A percentile compares a stretch with the other conserved stretches of the same genome.
phyloP scores from a whole-genome alignment of 2,797 vertebrate species.

The Phoebastria nigripes region DNA sequence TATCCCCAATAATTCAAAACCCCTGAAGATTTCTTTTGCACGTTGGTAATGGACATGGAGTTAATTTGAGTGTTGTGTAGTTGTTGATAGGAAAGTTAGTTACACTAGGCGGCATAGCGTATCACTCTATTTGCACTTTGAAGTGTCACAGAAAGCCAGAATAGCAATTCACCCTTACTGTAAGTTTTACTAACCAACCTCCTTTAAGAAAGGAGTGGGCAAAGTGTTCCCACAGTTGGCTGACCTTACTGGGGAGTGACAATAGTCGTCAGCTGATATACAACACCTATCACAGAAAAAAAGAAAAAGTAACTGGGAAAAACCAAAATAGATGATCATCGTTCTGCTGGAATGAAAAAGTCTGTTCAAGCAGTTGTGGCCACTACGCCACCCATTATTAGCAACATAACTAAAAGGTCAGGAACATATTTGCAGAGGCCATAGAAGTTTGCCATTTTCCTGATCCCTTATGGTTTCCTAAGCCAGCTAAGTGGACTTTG shows the following conservation, averaged over 20 bases:
- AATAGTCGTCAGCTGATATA: background rate
- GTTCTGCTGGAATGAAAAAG: background rate
- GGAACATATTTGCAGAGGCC: background rate
- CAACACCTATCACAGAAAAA: background rate
- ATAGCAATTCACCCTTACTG: background rate
- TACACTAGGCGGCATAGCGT: background rate
- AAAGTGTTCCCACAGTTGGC: background rate
- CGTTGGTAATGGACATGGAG: background rate
- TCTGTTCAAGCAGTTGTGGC: background rate
- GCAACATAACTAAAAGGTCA: background rate
- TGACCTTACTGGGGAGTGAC: background rate
- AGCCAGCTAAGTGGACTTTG: background rate
- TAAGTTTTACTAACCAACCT: background rate
- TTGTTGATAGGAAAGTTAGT: background rate
- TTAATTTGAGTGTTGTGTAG: background rate
- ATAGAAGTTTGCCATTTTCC: background rate
- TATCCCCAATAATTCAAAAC: background rate
- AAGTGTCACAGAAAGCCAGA: background rate
- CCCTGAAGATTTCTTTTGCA: background rate
- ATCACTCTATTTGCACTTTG: background rate
- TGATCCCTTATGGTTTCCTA: background rate
- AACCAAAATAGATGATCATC: background rate
- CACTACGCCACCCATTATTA: background rate
- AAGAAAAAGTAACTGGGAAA: background rate
- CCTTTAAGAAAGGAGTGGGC: background rate